Percentiles rank a stretch among this genome's conserved stretches.
Conservation (phyloP, 2,113 vertebrate genomes). For the Maccullochella peelii region DNA sequence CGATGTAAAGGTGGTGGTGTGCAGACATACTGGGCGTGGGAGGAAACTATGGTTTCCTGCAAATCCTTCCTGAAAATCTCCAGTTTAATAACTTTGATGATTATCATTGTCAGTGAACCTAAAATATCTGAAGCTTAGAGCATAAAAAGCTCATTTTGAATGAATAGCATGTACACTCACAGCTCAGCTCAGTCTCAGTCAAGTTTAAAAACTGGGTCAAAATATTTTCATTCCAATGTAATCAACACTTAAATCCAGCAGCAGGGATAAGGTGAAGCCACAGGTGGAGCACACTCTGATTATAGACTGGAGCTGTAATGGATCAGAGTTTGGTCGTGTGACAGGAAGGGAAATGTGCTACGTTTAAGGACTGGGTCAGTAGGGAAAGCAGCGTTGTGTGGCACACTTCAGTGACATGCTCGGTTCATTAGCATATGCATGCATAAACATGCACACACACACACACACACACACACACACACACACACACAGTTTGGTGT, state of each 20-base stretch:
- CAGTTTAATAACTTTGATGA: background rate
- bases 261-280: background rate
- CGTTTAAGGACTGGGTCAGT: conserved; percentile 44
- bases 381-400: conserved; percentile 24
- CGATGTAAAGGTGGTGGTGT: background rate
- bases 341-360: conserved; percentile 1
- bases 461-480: conserved; percentile 35
- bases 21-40: background rate
- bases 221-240: background rate
- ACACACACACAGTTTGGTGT: conserved; percentile 34
- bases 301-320: background rate
- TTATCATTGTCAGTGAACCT: background rate
- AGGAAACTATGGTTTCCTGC: background rate
- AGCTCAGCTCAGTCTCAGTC: background rate
- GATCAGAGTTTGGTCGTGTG: background rate
- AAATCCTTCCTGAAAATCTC: background rate
- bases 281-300: background rate
- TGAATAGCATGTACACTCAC: background rate
- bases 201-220: background rate
- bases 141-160: no score
- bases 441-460: conserved; percentile 32
- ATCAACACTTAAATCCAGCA: conserved; percentile 1
- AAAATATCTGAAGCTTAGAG: background rate
- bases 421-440: conserved; percentile 44
- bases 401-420: conserved; percentile 42